Base-by-base conservation (phyloP, 2,113 vertebrate genomes). In the Rissa tridactyla region DNA sequence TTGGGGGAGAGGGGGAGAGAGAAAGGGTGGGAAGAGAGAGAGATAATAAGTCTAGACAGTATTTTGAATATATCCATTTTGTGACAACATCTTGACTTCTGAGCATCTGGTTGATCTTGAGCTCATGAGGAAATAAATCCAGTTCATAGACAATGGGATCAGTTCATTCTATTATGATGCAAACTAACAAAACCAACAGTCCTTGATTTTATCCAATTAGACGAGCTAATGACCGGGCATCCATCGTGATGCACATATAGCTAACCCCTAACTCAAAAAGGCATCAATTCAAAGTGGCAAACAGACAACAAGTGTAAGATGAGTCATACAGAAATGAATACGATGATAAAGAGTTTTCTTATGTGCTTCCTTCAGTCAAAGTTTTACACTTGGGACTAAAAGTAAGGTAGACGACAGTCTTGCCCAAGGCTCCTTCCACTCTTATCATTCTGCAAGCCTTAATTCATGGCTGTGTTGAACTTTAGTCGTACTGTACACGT, bases 1-100 rank as follows among this genome's bases (percentile, higher is more conserved):
- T 13, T 95, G 70, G 47, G 54, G 60, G 71, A 75, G 58, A 77
- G 22, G 25, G 27, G 34, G 44, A 38, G 60, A 82, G 61, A 91
- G 42, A 88, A 52, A 15, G 81, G 32, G 38, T 79, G 77, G 51
- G 55, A 73, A 96, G 49, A 92, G 34, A 82, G 69, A 76, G 25
- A 95, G 69, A 91, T 91, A 95, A 3, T 82, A 91, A 94, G 84
- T 94, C 91, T 79, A 92, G 96, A 95, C 95, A 82, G 54, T 75
- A 84, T 82, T 92, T 89, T 90, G 40, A 84, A 91, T 90, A 82
- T 87, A 82, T 92, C 70, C 34, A 85, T 85, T 92, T 92, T 90
- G 52, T 91, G 89, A 95, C 86, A 92, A 75, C 25, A 76, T 82
- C 81, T 94, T 64, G 42, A 92, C 81, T 89, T 92, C 61, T 79